Evolutionary conservation across 2,888 invertebrate species (phyloP), one percentile per base, ranked within the genome.

Genomic region (Hoplodrina blanda): DNA sequence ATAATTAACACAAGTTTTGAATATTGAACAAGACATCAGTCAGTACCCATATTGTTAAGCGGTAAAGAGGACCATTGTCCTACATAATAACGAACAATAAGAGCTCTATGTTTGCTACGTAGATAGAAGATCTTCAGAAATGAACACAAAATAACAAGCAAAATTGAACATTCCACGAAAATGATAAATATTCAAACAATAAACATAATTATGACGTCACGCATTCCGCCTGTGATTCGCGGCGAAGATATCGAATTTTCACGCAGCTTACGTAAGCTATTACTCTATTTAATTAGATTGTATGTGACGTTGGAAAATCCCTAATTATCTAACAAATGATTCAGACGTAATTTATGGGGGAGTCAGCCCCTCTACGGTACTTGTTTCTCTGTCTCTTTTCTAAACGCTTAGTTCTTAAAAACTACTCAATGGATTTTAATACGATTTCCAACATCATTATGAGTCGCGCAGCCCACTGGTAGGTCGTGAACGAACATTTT

Each of bases 261-360:
- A 44, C 55, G 4, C 52, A 49, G 70, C 52, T 61, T 53, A 61
- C n/a, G 37, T 55, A 33, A 13, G 30, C 25, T 54, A 54, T 30
- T 37, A 46, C 19, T 25, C 20, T 5, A 15, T 66, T 30, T 74
- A 75, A 75, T 66, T 75, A 44, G 25, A 71, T 71, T 56, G 20
- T 46, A 56, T 25, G 20, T 33, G 33, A 56, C 19, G 19, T 37
- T 50, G 56, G 55, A 25, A 75, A 66, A 50, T 4, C 25, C 11
- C 11, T 2, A 11, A 55, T 55, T 30, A 30, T n/a, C 53, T 44
- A 41, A 30, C 4, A 49, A 37, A 64, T 20, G 2, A 11, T 49
- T 41, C 25, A 2, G 13, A 11, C 41, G 41, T 41, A 11, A 41
- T 13, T 11, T 41, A 41, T 41, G 37, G 8, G 37, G 37, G 5